phyloP scores from a whole-genome alignment of 2,113 vertebrate species.

The Lepisosteus osseus region DNA sequence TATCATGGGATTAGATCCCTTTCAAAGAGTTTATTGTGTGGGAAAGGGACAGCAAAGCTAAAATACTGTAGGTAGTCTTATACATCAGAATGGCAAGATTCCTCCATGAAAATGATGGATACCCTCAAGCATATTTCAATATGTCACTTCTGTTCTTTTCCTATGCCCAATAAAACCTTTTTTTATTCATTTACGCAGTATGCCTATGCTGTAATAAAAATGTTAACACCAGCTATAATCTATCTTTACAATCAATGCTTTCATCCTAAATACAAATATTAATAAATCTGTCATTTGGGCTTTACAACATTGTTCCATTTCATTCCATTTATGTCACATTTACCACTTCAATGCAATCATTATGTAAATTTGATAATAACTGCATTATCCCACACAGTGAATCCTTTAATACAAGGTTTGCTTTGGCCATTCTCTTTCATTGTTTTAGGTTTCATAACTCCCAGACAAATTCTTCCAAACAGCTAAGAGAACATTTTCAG shows the following conservation, averaged over 20 bases:
- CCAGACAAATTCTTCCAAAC: no score
- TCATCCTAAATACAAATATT: constrained; percentile 47
- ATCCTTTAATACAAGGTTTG: no score
- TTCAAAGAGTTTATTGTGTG: constrained; percentile 59
- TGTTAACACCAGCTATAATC: constrained; percentile 46
- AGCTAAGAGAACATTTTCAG: no score
- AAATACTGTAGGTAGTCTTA: constrained; percentile 38
- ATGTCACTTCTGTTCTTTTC: constrained; percentile 30
- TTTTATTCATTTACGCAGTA: constrained; percentile 13
- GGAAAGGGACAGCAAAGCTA: constrained; percentile 49
- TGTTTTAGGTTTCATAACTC: no score
- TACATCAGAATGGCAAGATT: constrained; percentile 41
- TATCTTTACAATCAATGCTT: constrained; percentile 45
- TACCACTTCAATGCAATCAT: no score
- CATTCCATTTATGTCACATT: no score
- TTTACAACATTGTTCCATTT: no score
- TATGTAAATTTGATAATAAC: no score
- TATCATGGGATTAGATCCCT: constrained; percentile 53
- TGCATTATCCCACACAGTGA: no score
- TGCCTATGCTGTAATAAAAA: constrained; percentile 17
- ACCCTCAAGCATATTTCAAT: constrained; percentile 26
- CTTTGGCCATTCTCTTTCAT: no score
- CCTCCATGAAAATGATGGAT: constrained; percentile 42
- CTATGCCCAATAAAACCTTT: neutral
- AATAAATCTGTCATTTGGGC: constrained; percentile 18